phyloP scores from a whole-genome alignment of 2,888 invertebrate species.

The Scaptomyza polygonia region DNA sequence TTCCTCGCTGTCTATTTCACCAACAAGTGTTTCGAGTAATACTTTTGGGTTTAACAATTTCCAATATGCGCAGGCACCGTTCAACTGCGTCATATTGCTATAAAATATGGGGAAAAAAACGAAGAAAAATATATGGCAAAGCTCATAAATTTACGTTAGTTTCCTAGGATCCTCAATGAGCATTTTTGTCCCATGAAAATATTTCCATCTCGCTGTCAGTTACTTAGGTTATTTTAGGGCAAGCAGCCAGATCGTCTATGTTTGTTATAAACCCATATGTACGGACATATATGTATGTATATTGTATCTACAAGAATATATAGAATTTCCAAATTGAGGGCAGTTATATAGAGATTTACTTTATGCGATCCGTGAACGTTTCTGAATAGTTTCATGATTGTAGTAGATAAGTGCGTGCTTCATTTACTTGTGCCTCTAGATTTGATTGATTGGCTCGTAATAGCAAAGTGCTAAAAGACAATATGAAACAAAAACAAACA shows the following conservation, averaged over 20 bases:
- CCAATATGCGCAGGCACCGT: conserved; percentile 69
- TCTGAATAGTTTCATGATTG: conserved; percentile 25
- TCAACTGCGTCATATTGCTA: conserved; percentile 78
- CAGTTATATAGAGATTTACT: conserved; percentile 36
- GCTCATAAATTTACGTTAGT: conserved; percentile 45
- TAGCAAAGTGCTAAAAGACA: conserved; percentile 59
- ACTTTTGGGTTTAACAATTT: conserved; percentile 21
- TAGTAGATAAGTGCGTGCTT: conserved; percentile 17
- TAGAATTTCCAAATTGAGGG: conserved; percentile 49
- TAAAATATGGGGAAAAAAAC: conserved; percentile 41
- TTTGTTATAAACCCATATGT: conserved; percentile 8
- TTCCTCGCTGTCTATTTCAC: conserved; percentile 29
- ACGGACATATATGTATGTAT: conserved; percentile 2
- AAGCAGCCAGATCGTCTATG: conserved; percentile 24
- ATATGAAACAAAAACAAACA: conserved; percentile 64
- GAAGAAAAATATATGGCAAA: conserved; percentile 32
- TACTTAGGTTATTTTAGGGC: conserved; percentile 1
- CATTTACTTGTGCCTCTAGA: conserved; percentile 14
- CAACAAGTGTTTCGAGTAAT: conserved; percentile 5
- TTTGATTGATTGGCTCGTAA: conserved; percentile 9
- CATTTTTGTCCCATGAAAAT: conserved; percentile 23
- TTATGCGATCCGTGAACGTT: conserved; percentile 25
- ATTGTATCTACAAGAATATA: conserved; percentile 40
- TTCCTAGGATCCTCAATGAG: conserved; percentile 23
- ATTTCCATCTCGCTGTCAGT: conserved; percentile 17